Base-by-base conservation (phyloP, 1,140 invertebrate species). In the Stegodyphus mimosarum region DNA sequence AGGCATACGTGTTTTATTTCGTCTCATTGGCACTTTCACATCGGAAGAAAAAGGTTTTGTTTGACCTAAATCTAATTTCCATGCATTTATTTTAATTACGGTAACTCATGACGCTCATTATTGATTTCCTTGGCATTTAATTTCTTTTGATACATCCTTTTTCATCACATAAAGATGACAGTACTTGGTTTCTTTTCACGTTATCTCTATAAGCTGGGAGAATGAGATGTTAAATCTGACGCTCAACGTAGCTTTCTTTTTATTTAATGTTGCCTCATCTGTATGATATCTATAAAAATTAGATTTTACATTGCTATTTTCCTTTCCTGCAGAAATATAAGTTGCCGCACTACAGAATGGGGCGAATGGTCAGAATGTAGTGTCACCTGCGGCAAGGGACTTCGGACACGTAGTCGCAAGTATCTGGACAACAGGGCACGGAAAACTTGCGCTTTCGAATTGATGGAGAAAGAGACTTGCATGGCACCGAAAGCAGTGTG, bases 371-470 rank as follows among this genome's bases (percentile, higher is more conserved):
- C 90, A 4, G 90, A 90, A 13, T 94, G 93, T 88, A 91, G 90
- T 49, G 92, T 90, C 6, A 92, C 91, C 0, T 94, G 93, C 89
- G 93, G 93, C 0, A 89, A 90, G 55, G 93, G 93, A 5, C 89
- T 90, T 50, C 88, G 90, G 76, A 90, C 90, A 7, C 89, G 93
- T 53, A 90, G 88, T 53, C 88, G 93, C 10, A 89, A 89, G 55
- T 92, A 92, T 85, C 88, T 91, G 67, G 91, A 92, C 88, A 90
- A 90, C 67, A 89, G 90, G 85, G 91, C 91, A 5, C 86, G 90
- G 7, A 92, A 91, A 74, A 91, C 91, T 81, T 92, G 92, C 87
- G 75, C 79, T 7, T 63, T 88, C 5, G 89, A 90, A 33, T 87
- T 92, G 63, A 88, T 88, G 72, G 88, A 91, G 72, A 89, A 89